Percentiles rank a stretch among this genome's conserved stretches.
Conservation (phyloP, 1,140 invertebrate species). For the Meloidogyne exigua region DNA sequence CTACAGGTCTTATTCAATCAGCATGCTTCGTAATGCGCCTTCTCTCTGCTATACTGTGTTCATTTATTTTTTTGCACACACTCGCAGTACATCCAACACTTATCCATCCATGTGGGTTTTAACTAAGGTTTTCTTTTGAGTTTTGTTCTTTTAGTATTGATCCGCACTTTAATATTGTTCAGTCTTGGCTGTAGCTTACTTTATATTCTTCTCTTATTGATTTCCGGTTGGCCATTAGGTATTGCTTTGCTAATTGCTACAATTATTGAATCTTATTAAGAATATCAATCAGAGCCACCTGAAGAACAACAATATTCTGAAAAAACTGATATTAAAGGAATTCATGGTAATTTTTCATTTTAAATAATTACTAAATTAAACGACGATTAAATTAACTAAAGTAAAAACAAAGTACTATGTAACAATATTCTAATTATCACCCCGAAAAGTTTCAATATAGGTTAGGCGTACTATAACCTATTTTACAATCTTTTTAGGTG, state of each 20-base stretch:
- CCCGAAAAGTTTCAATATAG: too few species aligned
- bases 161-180: slow-evolving; percentile 43
- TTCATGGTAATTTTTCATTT: too few species aligned
- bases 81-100: slow-evolving; percentile 46
- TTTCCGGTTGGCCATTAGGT: slow-evolving; percentile 46
- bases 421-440: too few species aligned
- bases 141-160: slow-evolving; percentile 33
- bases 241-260: background rate
- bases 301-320: background rate
- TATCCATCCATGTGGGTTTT: slow-evolving; percentile 29
- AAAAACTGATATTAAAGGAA: slow-evolving; percentile 36
- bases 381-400: too few species aligned
- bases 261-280: background rate
- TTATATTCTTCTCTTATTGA: slow-evolving; percentile 40
- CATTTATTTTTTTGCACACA: slow-evolving; percentile 51
- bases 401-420: too few species aligned
- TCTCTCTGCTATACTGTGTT: slow-evolving; percentile 41
- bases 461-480: too few species aligned
- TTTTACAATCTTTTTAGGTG: too few species aligned
- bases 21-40: slow-evolving; percentile 56
- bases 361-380: too few species aligned
- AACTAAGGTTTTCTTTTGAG: background rate
- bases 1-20: slow-evolving; percentile 39
- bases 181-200: slow-evolving; percentile 39
- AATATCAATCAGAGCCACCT: background rate